phyloP scores from a whole-genome alignment of 2,888 invertebrate genomes.

The Acrocyrtus sp. region DNA sequence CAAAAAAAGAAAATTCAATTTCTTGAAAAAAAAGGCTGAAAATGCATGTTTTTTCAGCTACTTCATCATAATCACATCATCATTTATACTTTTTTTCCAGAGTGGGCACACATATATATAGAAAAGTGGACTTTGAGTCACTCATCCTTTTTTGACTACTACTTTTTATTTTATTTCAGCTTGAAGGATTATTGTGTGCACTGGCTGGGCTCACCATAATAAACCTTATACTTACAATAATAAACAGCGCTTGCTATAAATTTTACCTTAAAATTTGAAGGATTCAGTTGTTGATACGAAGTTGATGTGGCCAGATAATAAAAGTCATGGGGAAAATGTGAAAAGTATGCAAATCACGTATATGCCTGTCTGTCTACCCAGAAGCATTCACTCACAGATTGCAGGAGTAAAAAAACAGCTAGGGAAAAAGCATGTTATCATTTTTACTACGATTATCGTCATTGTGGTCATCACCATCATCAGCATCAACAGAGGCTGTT shows the following conservation, averaged over 20 bases:
- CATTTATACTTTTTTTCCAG: slow-evolving; percentile 7
- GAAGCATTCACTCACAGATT: slow-evolving; percentile 23
- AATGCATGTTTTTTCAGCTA: slow-evolving; percentile 15
- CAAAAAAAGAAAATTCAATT: slow-evolving; percentile 31
- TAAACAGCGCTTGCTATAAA: too few species aligned
- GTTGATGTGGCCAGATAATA: slow-evolving; percentile 49
- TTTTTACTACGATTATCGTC: slow-evolving; percentile 21
- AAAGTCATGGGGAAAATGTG: slow-evolving; percentile 49
- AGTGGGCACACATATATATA: too few species aligned
- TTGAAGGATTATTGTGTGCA: too few species aligned
- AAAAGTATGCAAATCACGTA: slow-evolving; percentile 52
- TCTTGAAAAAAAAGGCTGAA: slow-evolving; percentile 15
- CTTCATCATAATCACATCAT: slow-evolving; percentile 26
- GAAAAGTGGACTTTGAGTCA: too few species aligned
- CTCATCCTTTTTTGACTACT: too few species aligned
- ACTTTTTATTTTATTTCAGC: too few species aligned
- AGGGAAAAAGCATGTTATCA: slow-evolving; percentile 23
- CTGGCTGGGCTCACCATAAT: too few species aligned
- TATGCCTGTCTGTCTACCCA: slow-evolving; percentile 47
- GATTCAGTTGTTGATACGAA: slow-evolving; percentile 33
- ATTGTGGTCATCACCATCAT: slow-evolving; percentile 17
- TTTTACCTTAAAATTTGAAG: slow-evolving; percentile 21
- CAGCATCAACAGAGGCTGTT: slow-evolving; percentile 6
- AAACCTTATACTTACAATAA: too few species aligned
- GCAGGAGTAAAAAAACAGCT: slow-evolving; percentile 7